These are phyloP conservation scores for Latrodectus hesperus DNA, from an alignment of 2,888 invertebrate genomes.

Conservation along the genomic window DNA sequence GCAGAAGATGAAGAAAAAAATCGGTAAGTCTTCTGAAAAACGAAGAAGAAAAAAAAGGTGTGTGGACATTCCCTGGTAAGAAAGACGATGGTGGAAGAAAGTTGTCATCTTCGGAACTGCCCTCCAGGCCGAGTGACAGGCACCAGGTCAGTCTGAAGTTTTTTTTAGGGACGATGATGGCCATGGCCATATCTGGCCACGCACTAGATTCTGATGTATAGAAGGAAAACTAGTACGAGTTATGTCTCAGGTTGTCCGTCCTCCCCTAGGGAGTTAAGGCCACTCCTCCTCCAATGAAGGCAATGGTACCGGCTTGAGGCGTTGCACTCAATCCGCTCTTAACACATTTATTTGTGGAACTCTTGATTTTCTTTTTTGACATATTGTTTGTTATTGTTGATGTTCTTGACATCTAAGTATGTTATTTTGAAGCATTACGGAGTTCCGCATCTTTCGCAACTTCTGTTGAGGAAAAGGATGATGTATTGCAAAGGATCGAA, in stretches of 20 bases:
- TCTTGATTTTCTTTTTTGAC: conserved; percentile 41
- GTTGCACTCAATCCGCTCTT: conserved; percentile 40
- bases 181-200: conserved; percentile 43
- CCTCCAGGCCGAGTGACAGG: conserved; percentile 61
- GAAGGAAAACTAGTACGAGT: conserved; percentile 18
- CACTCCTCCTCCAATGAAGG: conserved; percentile 16
- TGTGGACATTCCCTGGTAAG: conserved; percentile 19
- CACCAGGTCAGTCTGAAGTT: conserved; percentile 16
- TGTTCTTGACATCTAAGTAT: conserved; percentile 27
- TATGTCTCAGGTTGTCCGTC: conserved; percentile 4
- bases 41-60: conserved; percentile 11
- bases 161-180: not conserved
- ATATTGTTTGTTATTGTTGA: conserved; percentile 45
- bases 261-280: not conserved
- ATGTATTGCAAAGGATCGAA: no score
- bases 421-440: not conserved
- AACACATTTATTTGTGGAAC: conserved; percentile 32
- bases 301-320: conserved; percentile 28
- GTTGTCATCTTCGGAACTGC: conserved; percentile 62
- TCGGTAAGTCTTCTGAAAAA: not conserved
- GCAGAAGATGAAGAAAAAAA: conserved; percentile 23
- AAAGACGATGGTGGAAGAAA: conserved; percentile 33
- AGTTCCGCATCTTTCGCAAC: no score
- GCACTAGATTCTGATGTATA: conserved; percentile 21
- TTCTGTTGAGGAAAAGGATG: no score